A percentile compares a stretch with the other conserved stretches of the same genome.
phyloP scores from a whole-genome alignment of 2,888 invertebrate genomes.

The Caenorhabditis japonica region DNA sequence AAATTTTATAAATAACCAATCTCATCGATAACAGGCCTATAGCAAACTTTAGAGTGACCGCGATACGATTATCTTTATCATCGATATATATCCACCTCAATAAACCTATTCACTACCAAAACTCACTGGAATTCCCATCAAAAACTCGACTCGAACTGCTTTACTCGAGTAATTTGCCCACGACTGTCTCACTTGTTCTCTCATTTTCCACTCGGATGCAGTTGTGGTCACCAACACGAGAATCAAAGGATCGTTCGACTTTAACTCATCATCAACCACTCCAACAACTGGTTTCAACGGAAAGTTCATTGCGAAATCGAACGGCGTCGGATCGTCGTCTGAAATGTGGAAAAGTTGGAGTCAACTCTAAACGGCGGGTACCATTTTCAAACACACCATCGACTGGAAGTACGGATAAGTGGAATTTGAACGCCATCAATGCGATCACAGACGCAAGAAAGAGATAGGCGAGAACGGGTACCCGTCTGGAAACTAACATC shows the following conservation, averaged over 20 bases:
- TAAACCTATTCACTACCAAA: no score
- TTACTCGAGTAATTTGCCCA: conserved; percentile 53
- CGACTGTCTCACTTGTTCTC: conserved; percentile 48
- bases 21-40: no score
- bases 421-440: conserved; percentile 31
- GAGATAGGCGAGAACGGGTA: conserved; percentile 38
- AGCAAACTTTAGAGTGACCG: no score
- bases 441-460: conserved; percentile 35
- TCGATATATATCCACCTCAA: no score
- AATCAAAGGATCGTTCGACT: background rate
- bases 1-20: no score
- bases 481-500: conserved; percentile 36
- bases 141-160: conserved; percentile 52
- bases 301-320: conserved; percentile 35
- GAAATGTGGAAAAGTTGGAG: conserved; percentile 2
- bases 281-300: conserved; percentile 17
- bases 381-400: conserved; percentile 36
- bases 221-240: conserved; percentile 46
- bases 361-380: conserved; percentile 1
- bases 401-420: conserved; percentile 22
- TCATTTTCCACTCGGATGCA: conserved; percentile 36
- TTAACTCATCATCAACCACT: background rate
- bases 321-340: conserved; percentile 42
- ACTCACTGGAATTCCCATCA: conserved; percentile 53
- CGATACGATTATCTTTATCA: no score